Evolutionary conservation across 1,140 invertebrate genomes (phyloP), one percentile per base, ranked within the genome.

Genomic region (Eumaeus atala): DNA sequence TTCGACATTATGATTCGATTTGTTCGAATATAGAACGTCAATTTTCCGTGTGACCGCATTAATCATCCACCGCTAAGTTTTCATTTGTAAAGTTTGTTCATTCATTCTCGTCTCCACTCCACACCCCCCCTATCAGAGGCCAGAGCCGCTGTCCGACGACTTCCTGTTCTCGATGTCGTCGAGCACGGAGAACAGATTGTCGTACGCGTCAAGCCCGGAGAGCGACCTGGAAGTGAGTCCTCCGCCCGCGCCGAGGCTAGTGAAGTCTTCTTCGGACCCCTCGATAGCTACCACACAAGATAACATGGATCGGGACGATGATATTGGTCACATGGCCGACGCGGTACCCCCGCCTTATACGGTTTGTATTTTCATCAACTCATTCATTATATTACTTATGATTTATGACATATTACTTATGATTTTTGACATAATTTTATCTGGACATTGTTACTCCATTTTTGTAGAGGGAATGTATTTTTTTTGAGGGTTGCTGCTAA

Each of bases 111-210:
- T 81, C 79, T 78, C 77, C 75, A 80, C 82, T 83, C 83, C 83
- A 84, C 81, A 83, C 79, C 77, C 78, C 68, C 77, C 80, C 84
- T 69, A 65, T 76, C 74, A 88, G 86, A 81, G 87, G 62, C 86
- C 95, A 87, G 94, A 95, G 89, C 93, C 93, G 87, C 89, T 95
- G 85, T 94, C 94, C 70, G 94, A 95, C 90, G 97, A 99, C 91
- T 97, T 98, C 92, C 92, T 99, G 74, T 98, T 99, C 90, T 97
- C 97, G 72, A 97, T 98, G 96, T 96, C 96, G 63, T 95, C 95
- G 87, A 84, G 90, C 55, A 87, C 80, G 17, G 87, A 88, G 72
- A 90, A 90, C 67, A 93, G 97, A 73, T 90, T 98, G 62, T 98
- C 96, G 74, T 98, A 97, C 89, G 96, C 96, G 61, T 97, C 95